These are phyloP conservation scores for Ctenochaetus hawaiiensis DNA, from an alignment of 2,797 vertebrate genomes.

Conservation along the genomic window DNA sequence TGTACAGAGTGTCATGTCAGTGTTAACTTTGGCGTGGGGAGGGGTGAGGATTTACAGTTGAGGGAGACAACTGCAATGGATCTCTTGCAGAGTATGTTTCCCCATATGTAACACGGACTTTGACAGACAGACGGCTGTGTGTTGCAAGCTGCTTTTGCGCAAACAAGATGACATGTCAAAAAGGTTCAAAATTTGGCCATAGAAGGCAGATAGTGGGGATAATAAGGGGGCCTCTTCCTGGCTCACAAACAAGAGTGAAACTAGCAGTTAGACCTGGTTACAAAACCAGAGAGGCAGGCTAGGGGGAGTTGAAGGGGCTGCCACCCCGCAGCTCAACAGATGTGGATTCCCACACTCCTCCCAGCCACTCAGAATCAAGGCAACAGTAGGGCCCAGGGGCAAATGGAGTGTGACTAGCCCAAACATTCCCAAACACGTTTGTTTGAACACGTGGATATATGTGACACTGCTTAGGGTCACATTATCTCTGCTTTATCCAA, in stretches of 20 bases:
- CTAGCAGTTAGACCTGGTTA: conserved; percentile 31
- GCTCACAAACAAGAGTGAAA: conserved; percentile 31
- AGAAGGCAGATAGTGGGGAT: conserved; percentile 23
- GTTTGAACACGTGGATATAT: conserved; percentile 15
- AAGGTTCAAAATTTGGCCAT: conserved; percentile 34
- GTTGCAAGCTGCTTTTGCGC: conserved; percentile 40
- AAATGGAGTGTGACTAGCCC: conserved; percentile 27
- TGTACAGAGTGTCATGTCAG: neutral
- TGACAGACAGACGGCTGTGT: conserved; percentile 36
- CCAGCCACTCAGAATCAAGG: conserved; percentile 44
- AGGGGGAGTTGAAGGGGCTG: conserved; percentile 2
- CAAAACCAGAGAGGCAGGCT: conserved; percentile 36
- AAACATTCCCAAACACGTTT: conserved; percentile 25
- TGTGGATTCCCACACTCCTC: conserved; percentile 63
- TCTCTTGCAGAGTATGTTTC: conserved; percentile 18
- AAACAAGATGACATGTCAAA: conserved; percentile 46
- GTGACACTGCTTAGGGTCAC: conserved; percentile 15
- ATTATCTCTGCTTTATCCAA: conserved; percentile 12
- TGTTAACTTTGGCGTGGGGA: neutral
- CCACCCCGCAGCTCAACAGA: conserved; percentile 58
- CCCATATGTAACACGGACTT: conserved; percentile 39
- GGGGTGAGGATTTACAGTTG: neutral
- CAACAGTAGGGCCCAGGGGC: conserved; percentile 23
- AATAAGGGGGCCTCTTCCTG: conserved; percentile 25
- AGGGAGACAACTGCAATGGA: neutral